phyloP scores from a whole-genome alignment of 2,888 invertebrate genomes.

The Spatulosminthurus flaviceps region DNA sequence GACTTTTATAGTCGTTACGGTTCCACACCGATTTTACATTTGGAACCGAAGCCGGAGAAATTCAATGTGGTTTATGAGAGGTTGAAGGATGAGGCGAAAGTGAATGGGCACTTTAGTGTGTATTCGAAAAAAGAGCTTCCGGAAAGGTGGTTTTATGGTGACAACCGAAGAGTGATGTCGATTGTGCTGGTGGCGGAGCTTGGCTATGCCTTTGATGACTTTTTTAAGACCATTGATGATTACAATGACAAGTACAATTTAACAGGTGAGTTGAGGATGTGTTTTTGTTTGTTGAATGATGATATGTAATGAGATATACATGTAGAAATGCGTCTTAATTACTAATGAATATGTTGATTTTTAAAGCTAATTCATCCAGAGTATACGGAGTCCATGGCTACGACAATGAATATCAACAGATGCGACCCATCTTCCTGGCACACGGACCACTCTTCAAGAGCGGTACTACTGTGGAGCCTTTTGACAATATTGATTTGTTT shows the following conservation, averaged over 20 bases:
- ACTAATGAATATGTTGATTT: conserved; percentile 61
- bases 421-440: conserved; percentile 79
- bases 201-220: conserved; percentile 73
- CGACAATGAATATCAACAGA: conserved; percentile 71
- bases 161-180: conserved; percentile 72
- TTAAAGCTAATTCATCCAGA: conserved; percentile 68
- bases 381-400: conserved; percentile 76
- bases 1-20: conserved; percentile 69
- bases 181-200: conserved; percentile 73
- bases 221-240: conserved; percentile 66
- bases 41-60: conserved; percentile 69
- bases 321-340: no score
- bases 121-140: conserved; percentile 72
- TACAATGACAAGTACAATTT: conserved; percentile 68
- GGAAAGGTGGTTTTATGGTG: conserved; percentile 72
- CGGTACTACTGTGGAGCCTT: conserved; percentile 66
- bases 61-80: conserved; percentile 68
- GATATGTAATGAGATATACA: no score
- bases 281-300: no score
- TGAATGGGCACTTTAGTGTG: conserved; percentile 69
- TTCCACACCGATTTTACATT: conserved; percentile 71
- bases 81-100: conserved; percentile 67
- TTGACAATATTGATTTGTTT: conserved; percentile 75
- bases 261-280: conserved; percentile 66
- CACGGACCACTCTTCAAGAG: conserved; percentile 73